Evolutionary conservation across 2,113 vertebrate genomes (phyloP).

Genomic region (Aythya baeri): DNA sequence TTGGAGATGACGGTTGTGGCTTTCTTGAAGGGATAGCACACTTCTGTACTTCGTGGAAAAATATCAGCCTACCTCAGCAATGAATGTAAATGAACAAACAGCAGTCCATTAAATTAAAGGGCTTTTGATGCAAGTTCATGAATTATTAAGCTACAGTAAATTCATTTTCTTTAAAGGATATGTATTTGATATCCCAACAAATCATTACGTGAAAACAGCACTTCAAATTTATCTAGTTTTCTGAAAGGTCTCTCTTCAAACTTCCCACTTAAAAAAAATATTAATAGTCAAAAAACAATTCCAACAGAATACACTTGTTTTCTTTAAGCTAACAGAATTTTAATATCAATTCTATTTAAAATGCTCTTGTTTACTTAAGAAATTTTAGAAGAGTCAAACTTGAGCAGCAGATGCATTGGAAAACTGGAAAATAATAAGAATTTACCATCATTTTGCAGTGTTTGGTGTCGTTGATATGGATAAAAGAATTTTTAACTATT

Average conservation of each 20-base stretch:
- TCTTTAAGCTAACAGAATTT: not conserved
- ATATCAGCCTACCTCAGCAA: not conserved
- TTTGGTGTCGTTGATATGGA: not conserved
- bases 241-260: not conserved
- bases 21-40: not conserved
- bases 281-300: not conserved
- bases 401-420: conserved; percentile 17
- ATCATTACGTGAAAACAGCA: not conserved
- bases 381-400: conserved; percentile 19
- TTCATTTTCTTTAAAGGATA: conserved; percentile 44
- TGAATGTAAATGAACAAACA: not conserved
- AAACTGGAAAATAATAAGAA: conserved; percentile 62
- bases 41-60: conserved; percentile 2
- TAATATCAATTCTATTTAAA: conserved; percentile 28
- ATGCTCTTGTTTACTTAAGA: conserved; percentile 43
- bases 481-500: conserved; percentile 53
- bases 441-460: not conserved
- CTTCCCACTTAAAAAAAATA: not conserved
- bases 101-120: conserved; percentile 14
- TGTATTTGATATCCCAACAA: conserved; percentile 35
- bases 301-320: not conserved
- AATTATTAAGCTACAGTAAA: conserved; percentile 33
- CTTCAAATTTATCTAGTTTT: not conserved
- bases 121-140: not conserved
- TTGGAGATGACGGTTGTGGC: not conserved